Base-by-base conservation (phyloP, 1,140 invertebrate genomes). In the Euura saliciscinereae region DNA sequence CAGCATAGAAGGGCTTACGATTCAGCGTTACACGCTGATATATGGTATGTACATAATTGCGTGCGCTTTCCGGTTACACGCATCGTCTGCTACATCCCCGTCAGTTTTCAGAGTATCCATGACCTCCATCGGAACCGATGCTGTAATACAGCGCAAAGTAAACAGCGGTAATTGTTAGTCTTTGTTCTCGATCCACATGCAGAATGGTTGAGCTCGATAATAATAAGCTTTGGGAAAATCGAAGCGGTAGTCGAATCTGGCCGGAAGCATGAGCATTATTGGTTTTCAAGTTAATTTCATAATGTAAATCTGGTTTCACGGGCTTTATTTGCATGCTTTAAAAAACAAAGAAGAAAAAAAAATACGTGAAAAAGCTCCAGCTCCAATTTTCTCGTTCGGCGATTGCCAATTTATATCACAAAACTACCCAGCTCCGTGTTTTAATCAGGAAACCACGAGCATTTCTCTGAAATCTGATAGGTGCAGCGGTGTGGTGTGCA, bases 331-430 rank as follows among this genome's bases (percentile, higher is more conserved):
- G 13, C 51, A 59, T 59, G 51, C 13, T 59, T 59, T 59, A 8
- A 8, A 59, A 59, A 59, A 59, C 13, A 8, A 59, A 3, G 51
- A 8, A 59, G 51, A 28, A 28, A 28, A 28, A 28, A 28, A 28
- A 28, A 28, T 28, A 28, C 28, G 28, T 28, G 28, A 28, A 28
- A 28, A 28, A 28, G 28, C 28, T 59, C 51, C 51, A 6, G 51
- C 3, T 59, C 8, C 3, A 59, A 59, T 59, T 59, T 59, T 59
- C 51, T 59, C 6, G 51, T 59, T 59, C 13, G 51, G 8, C 51
- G 51, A 59, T 59, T 59, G 51, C 51, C 51, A 59, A 59, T 59
- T 59, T 59, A 59, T 59, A 59, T 6, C 51, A 59, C 51, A 59
- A 59, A 59, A 59, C 51, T 8, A 59, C 51, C 28, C 2, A 59